Conservation (phyloP, 2,888 invertebrate species). For the Orgyia antiqua region DNA sequence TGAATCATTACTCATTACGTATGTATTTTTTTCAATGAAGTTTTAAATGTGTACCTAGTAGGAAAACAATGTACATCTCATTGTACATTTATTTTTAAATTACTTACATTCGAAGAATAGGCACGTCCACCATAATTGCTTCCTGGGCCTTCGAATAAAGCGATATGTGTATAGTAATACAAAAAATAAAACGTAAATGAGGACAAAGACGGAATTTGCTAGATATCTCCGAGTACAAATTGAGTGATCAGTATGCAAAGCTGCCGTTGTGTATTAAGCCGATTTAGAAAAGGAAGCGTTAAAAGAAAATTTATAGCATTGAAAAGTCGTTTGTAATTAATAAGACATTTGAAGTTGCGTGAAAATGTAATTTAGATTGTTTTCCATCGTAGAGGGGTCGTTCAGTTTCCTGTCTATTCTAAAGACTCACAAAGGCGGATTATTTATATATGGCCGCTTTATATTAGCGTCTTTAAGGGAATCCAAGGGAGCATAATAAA, state of each 20-base stretch:
- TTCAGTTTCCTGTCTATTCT: slow-evolving; percentile 54
- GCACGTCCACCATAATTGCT: no score
- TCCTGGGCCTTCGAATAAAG: no score
- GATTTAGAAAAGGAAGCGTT: slow-evolving; percentile 63
- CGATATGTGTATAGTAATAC: no score
- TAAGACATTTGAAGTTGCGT: slow-evolving; percentile 79
- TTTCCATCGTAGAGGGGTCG: slow-evolving; percentile 63
- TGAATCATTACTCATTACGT: no score
- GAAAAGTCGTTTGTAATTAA: slow-evolving; percentile 77
- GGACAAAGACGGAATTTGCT: slow-evolving; percentile 24
- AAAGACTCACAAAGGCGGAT: slow-evolving; percentile 66
- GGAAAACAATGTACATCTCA: no score
- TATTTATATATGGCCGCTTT: slow-evolving; percentile 76
- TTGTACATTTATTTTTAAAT: no score
- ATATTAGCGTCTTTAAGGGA: slow-evolving; percentile 75
- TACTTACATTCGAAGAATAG: no score
- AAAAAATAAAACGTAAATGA: slow-evolving; percentile 1
- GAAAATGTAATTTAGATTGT: slow-evolving; percentile 79
- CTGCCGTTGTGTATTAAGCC: slow-evolving; percentile 67
- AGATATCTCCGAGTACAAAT: slow-evolving; percentile 46
- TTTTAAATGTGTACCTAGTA: no score
- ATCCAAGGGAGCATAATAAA: slow-evolving; percentile 74
- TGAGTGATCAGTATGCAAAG: slow-evolving; percentile 64
- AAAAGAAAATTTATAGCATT: slow-evolving; percentile 78
- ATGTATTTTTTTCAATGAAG: no score